Evolutionary conservation across 2,888 invertebrate genomes (phyloP), one percentile per base, ranked within the genome.

Genomic region (Xestobium rufovillosum): DNA sequence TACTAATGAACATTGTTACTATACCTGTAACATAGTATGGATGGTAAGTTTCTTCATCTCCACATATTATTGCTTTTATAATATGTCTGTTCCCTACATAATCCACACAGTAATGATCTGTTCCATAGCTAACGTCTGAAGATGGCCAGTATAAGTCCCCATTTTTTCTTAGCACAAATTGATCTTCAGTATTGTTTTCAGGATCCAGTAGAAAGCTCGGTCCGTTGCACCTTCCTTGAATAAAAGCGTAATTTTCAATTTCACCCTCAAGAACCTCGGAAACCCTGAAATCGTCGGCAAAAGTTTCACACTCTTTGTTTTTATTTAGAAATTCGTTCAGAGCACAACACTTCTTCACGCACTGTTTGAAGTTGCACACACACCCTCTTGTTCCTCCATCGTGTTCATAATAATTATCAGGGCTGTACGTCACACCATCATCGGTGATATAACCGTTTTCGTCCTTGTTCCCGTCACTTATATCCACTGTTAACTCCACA

Each of bases 291-390:
- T 6, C n/a, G 23, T 6, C 23, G n/a, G 6, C 23, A 8, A n/a
- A 8, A 6, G 23, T 6, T 8, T 6, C 23, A n/a, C 23, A 19
- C 6, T 6, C n/a, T n/a, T n/a, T 19, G 23, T 19, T 19, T 6
- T 6, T 8, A 19, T 19, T n/a, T 6, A 8, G n/a, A 19, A 8
- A 19, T n/a, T 19, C 23, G 6, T n/a, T n/a, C n/a, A 8, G 6
- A 19, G 23, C 6, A n/a, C 23, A 19, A 19, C 23, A 19, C 23
- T 19, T 19, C 23, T 8, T 19, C 23, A 19, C 23, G 23, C 23
- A 19, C 6, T 8, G 6, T n/a, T n/a, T 19, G 23, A 19, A n/a
- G 23, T 19, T 19, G 23, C 23, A 19, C 6, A 19, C n/a, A n/a
- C 23, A 19, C 23, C 23, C 23, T n/a, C 6, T 19, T 19, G n/a